These are phyloP conservation scores for Xylocampa areola DNA, from an alignment of 2,888 invertebrate genomes.

Conservation along the genomic window DNA sequence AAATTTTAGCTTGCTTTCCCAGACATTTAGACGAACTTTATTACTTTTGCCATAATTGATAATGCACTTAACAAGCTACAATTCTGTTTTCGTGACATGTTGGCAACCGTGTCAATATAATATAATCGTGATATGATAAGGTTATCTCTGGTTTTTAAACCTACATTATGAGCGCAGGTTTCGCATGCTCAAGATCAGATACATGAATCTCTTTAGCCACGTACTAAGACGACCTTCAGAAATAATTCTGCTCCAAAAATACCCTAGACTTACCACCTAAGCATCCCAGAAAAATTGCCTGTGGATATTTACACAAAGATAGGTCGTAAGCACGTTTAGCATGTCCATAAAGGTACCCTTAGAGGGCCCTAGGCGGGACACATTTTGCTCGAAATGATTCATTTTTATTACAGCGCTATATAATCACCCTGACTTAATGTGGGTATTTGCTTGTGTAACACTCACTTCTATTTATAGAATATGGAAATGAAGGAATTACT, in stretches of 20 bases:
- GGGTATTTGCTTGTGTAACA: slow-evolving; percentile 40
- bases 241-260: neutral
- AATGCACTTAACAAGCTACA: too few species aligned
- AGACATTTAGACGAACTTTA: too few species aligned
- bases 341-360: slow-evolving; percentile 13
- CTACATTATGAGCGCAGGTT: too few species aligned
- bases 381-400: slow-evolving; percentile 33
- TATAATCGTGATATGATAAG: too few species aligned
- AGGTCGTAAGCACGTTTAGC: slow-evolving; percentile 16
- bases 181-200: too few species aligned
- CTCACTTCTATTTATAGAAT: slow-evolving; percentile 37
- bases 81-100: too few species aligned
- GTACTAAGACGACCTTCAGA: too few species aligned
- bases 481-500: slow-evolving; percentile 38
- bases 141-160: too few species aligned
- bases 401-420: slow-evolving; percentile 39
- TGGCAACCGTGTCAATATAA: too few species aligned
- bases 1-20: too few species aligned
- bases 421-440: slow-evolving; percentile 32
- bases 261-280: neutral
- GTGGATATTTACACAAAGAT: slow-evolving; percentile 7
- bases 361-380: slow-evolving; percentile 10
- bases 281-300: slow-evolving; percentile 3
- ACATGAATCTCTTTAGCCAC: too few species aligned
- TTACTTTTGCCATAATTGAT: too few species aligned